phyloP scores from a whole-genome alignment of 2,888 invertebrate genomes.

The Alentia gelatinosa region DNA sequence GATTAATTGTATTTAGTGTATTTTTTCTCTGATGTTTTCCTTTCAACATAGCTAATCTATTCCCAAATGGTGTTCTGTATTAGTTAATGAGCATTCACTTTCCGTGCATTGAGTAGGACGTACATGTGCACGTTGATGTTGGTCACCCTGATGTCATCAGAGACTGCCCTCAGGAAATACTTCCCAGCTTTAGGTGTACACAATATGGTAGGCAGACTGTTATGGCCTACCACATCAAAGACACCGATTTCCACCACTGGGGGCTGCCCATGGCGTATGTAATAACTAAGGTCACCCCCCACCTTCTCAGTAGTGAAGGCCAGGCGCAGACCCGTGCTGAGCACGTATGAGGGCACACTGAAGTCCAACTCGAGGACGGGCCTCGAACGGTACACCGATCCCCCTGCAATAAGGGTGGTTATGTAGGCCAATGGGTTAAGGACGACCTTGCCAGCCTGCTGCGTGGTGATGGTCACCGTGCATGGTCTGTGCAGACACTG shows the following conservation, averaged over 20 bases:
- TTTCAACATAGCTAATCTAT: too few species aligned
- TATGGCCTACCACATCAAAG: slow-evolving; percentile 8
- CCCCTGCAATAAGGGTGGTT: neutral
- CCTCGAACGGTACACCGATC: neutral
- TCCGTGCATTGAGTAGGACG: neutral
- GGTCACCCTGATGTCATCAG: neutral
- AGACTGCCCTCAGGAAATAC: neutral
- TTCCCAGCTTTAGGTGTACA: neutral
- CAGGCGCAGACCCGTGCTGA: neutral
- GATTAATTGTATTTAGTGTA: too few species aligned
- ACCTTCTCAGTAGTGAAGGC: slow-evolving; percentile 37
- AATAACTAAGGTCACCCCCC: neutral
- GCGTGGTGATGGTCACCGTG: neutral
- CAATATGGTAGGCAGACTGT: neutral
- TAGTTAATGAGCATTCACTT: too few species aligned
- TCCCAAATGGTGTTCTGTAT: too few species aligned
- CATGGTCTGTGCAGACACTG: neutral
- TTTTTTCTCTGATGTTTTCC: too few species aligned
- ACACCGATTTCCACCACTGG: neutral
- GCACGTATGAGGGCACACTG: neutral
- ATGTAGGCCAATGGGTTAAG: slow-evolving; percentile 5
- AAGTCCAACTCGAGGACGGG: neutral
- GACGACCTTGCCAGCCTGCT: slow-evolving; percentile 11
- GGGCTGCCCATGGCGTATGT: neutral
- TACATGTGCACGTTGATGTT: slow-evolving; percentile 38